Evolutionary conservation across 2,888 invertebrate species (phyloP).

Genomic region (Pammene aurita): DNA sequence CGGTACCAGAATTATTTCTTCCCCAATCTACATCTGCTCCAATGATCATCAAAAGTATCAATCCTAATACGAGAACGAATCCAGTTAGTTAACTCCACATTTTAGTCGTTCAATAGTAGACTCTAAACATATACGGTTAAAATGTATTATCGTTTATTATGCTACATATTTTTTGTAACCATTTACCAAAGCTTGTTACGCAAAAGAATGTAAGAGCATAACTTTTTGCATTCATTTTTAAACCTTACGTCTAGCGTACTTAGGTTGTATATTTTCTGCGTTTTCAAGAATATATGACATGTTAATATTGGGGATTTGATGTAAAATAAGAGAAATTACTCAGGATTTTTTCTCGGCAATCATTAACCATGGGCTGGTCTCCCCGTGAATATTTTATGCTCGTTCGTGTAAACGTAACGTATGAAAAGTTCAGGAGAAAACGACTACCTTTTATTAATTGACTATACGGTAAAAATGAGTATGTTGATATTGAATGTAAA

Average conservation of each 20-base stretch:
- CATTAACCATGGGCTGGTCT: background rate
- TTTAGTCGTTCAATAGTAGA: background rate
- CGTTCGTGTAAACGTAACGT: too few relatives aligned
- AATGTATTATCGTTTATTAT: background rate
- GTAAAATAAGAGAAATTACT: conserved; percentile 14
- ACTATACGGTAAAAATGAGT: too few relatives aligned
- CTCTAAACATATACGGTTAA: background rate
- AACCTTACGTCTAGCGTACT: background rate
- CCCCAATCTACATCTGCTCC: background rate
- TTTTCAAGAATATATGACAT: background rate
- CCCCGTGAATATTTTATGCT: background rate
- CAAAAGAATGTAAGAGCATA: background rate
- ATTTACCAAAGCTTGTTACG: background rate
- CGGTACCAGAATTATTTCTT: background rate
- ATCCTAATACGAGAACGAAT: conserved; percentile 1
- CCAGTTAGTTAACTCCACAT: background rate
- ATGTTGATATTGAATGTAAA: too few relatives aligned
- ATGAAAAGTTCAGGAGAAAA: too few relatives aligned
- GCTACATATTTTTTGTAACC: conserved; percentile 1
- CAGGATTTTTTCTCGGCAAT: background rate
- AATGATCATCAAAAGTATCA: conserved; percentile 13
- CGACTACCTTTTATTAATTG: too few relatives aligned
- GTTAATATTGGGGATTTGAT: background rate
- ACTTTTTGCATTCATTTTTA: background rate
- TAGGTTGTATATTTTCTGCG: background rate